Evolutionary conservation across 2,113 vertebrate genomes (phyloP).

Genomic region (Corythaixoides concolor): DNA sequence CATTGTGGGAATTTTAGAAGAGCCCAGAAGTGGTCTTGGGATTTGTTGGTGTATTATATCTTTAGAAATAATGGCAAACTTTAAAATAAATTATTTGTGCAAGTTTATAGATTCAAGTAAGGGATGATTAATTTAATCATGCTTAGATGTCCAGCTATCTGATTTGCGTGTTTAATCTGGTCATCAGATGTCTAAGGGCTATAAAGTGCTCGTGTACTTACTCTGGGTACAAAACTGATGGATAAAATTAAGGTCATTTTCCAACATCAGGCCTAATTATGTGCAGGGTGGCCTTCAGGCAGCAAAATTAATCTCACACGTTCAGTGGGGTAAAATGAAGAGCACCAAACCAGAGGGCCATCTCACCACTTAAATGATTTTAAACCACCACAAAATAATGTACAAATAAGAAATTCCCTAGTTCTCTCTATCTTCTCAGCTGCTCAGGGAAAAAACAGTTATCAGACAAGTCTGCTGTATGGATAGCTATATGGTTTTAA

Average conservation of each 20-base stretch:
- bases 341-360: background rate
- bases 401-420: background rate
- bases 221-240: conserved; percentile 10
- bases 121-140: background rate
- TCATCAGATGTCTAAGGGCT: conserved; percentile 30
- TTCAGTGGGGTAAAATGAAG: background rate
- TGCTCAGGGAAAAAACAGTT: background rate
- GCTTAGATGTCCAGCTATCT: background rate
- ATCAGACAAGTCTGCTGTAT: background rate
- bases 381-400: background rate
- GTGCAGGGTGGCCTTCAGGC: conserved; percentile 28
- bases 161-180: conserved; percentile 37
- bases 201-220: background rate
- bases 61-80: background rate
- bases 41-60: background rate
- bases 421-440: background rate
- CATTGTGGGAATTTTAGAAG: background rate
- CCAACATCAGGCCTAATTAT: conserved; percentile 21
- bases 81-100: background rate
- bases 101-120: background rate
- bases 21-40: background rate
- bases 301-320: conserved; percentile 41
- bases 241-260: conserved; percentile 58
- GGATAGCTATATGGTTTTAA: background rate
- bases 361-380: background rate